Base-by-base conservation (phyloP, 2,797 vertebrate species). In the Helarctos malayanus region DNA sequence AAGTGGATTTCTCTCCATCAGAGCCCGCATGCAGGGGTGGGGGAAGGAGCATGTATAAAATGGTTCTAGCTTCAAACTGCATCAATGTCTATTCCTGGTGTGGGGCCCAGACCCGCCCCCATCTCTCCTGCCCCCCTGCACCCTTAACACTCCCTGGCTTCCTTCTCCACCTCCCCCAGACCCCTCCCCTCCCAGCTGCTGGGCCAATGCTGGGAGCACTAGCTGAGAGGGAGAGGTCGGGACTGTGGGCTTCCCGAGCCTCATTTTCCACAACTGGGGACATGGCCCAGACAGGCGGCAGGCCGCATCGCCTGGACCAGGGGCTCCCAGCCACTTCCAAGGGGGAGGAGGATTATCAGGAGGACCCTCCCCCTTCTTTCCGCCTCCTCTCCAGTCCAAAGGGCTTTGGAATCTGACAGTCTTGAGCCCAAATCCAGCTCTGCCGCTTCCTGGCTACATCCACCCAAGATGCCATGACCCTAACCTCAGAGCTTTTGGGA, bases 251-350 rank as follows among this genome's bases (percentile, higher is more conserved):
- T 54, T 68, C 14, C 3, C 15, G 63, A 65, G 45, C 32, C 3
- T 35, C 57, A 9, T 68, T 80, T 59, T 80, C 57, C 47, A 52
- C 1, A 12, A 9, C 21, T 35, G 32, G 68, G 52, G n/a, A 14
- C 8, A 9, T 41, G 32, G 71, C 45, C 19, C 38, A 2, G 12
- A 6, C 16, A 69, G 15, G 45, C 63, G 57, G 38, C 4, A 4
- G 61, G 57, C 47, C 18, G 9, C 0, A 0, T 21, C 1, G 3
- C 32, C 79, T 2, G 12, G 52, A 61, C 54, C 73, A 21, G 32
- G 27, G 57, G 56, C 73, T 49, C 32, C 25, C 25, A 10, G 61
- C 9, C 6, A 0, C 59, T 63, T 16, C 4, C 1, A 47, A 32
- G 0, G 41, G 29, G 68, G 12, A 19, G 49, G 15, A 35, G 18